Evolutionary conservation across 2,113 vertebrate genomes (phyloP), one percentile per base, ranked within the genome.

Genomic region (Ctenodactylus gundi): DNA sequence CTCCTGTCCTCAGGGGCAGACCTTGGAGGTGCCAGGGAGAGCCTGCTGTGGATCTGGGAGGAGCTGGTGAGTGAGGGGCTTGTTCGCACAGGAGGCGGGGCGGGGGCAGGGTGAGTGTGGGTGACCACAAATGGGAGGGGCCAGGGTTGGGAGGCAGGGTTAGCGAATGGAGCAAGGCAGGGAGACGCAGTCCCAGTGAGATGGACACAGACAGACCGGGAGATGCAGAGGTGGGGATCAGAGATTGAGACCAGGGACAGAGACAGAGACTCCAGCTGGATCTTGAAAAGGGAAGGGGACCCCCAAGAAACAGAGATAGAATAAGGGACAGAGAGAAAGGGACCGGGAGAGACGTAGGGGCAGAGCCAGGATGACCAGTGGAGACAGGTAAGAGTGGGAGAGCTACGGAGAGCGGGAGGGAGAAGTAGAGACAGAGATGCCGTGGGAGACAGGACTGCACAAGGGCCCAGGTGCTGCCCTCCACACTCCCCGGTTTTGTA

Each of bases 61-160:
- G 95, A 97, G 83, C 29, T 98, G 97, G 97, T 98, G 88, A 97
- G 97, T 95, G 60, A 83, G 49, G 21, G 53, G 46, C 20, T 49
- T 8, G 20, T 55, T 78, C 12, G 36, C 7, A 13, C 7, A 62
- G 67, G 70, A 80, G 64, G 57, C 8, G 36, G 17, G 1, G 2
- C 34, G 5, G 51, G 6, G 13, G 51, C n/a, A 9, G 53, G 76
- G 29, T 21, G 49, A 64, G 29, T 13, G 29, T 15, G 27, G 34
- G 44, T 55, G 41, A n/a, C 58, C 36, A 36, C 3, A 23, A 29
- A n/a, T 8, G 87, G 29, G 60, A 62, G 44, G 44, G 34, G 29
- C 64, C 14, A 12, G 67, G 65, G 55, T 2, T 7, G 55, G 89
- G 51, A 49, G 44, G 58, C 55, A 67, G 25, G 57, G 41, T 15